Evolutionary conservation across 2,797 vertebrate genomes (phyloP), one percentile per base, ranked within the genome.

Genomic region (Spheniscus humboldti): DNA sequence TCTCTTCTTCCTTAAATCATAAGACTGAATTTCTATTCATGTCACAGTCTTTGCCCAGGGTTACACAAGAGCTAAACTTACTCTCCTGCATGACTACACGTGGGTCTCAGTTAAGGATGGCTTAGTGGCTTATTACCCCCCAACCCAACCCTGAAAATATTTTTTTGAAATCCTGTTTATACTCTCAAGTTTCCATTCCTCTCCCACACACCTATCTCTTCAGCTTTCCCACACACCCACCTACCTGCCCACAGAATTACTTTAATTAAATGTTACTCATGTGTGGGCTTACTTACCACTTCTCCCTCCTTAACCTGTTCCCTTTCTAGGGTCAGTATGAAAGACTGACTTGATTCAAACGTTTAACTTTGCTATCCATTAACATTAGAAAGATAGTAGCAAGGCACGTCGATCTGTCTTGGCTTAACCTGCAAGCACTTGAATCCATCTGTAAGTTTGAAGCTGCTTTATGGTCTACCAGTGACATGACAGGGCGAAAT

Each of bases 181-280:
- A 71, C 68, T 89, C 91, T 76, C 48, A 74, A 39, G 56, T 93
- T 91, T 85, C 52, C 47, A 55, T 85, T 73, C 31, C 52, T 85
- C 39, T 96, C 88, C 92, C 59, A 83, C 78, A 79, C 22, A 35
- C 31, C 11, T n/a, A 2, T 66, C 64, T 81, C 60, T 79, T 52
- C 60, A 86, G 78, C 74, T 88, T 80, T 88, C 60, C 56, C 76
- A 43, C 71, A 31, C 47, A 66, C 35, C 63, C 86, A 69, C 57
- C 41, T 60, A 63, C 59, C 53, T 56, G 67, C 87, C 72, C 64
- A 64, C 86, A 57, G 86, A 87, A 96, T 79, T 68, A 39, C 78
- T 92, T 95, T 76, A 93, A 94, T 95, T 95, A 90, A 77, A 85
- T 17, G 6, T 83, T 81, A 57, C 63, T 91, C 43, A 15, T 87